Base-by-base conservation (phyloP, 2,888 invertebrate species). In the Xanthostigma xanthostigma region DNA sequence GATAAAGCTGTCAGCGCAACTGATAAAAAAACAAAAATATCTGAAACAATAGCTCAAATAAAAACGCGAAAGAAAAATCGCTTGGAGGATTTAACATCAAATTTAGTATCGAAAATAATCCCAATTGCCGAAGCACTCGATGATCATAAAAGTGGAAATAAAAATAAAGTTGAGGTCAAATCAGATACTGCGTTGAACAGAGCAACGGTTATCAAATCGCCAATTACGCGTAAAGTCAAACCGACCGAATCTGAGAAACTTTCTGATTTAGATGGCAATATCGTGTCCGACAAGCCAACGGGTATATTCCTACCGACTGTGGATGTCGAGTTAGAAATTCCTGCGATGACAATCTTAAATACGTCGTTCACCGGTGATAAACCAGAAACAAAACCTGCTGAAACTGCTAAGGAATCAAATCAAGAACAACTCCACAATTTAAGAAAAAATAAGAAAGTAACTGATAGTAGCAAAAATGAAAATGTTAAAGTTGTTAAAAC, bases 251-350 rank as follows among this genome's bases (percentile, higher is more conserved):
- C 64, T 1, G 74, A 74, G 55, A 73, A 71, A 59, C 57, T 56
- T 41, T 50, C 64, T 1, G 72, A 66, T 59, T 45, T 56, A 49
- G 59, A 59, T 46, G 52, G 45, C 35, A 51, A 51, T 27, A 57
- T 58, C 36, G 57, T 57, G 6, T 56, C 59, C n/a, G 54, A 57
- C 14, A 57, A 58, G 54, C 81, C 81, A 1, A 81, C 81, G 0
- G 82, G 82, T 8, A 76, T 82, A 57, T 83, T 83, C 62, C 79
- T 81, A 59, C 76, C 82, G 1, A 78, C 81, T 2, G 66, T 79
- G 35, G 80, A 81, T 62, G 65, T 81, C 50, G 80, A 80, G 66
- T 74, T 79, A 53, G 78, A 79, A 66, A 78, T 78, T 58, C 78
- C 76, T 1, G 70, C 73, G 49, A 69, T 73, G 4, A 75, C 76